phyloP scores from a whole-genome alignment of 2,113 vertebrate species.

The Oceanites oceanicus region DNA sequence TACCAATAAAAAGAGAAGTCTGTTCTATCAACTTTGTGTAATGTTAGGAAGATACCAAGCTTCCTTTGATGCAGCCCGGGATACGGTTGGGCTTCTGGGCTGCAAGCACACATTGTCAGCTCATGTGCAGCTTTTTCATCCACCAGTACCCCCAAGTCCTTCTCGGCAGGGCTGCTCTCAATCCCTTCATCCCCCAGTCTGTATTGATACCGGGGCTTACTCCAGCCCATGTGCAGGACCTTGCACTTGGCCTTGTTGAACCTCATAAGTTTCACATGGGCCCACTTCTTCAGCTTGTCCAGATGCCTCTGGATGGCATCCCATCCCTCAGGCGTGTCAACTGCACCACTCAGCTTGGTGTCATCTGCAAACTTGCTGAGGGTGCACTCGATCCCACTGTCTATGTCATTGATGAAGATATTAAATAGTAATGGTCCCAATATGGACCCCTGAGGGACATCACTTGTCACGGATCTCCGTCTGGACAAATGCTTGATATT shows the following conservation, averaged over 20 bases:
- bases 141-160: not conserved
- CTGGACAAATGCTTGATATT: not conserved
- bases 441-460: not conserved
- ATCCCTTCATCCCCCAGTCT: not conserved
- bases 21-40: not conserved
- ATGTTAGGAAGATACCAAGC: not conserved
- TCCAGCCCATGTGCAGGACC: not conserved
- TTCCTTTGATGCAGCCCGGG: no score
- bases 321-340: not conserved
- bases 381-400: no score
- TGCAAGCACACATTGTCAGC: no score
- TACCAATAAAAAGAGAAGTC: not conserved
- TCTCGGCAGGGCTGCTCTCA: not conserved
- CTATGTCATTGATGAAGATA: not conserved
- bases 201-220: not conserved
- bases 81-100: no score
- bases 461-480: no score
- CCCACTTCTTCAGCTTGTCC: not conserved
- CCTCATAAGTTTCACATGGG: not conserved
- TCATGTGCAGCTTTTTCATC: not conserved
- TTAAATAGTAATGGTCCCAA: not conserved
- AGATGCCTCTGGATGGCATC: not conserved
- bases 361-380: not conserved
- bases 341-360: not conserved
- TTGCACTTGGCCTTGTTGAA: not conserved